phyloP scores from a whole-genome alignment of 2,797 vertebrate genomes.

The Tapera naevia region DNA sequence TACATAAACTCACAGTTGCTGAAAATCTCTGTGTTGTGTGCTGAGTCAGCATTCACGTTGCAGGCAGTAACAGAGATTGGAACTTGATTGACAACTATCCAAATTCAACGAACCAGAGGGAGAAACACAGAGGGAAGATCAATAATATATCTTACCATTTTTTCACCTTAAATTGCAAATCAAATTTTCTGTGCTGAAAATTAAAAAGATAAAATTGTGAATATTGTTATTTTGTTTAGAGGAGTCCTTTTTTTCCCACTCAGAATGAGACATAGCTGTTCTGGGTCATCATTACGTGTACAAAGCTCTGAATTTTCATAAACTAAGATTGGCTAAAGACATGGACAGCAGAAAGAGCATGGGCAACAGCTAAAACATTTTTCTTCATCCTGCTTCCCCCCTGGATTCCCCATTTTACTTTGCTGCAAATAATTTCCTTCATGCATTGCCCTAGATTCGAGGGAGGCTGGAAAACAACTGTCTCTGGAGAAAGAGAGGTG shows the following conservation, averaged over 20 bases:
- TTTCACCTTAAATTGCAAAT: conserved; percentile 76
- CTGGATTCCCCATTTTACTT: neutral
- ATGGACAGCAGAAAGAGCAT: neutral
- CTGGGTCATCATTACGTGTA: neutral
- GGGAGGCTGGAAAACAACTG: neutral
- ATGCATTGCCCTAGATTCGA: rapidly evolving
- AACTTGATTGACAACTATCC: neutral
- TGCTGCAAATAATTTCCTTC: neutral
- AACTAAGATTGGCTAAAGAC: neutral
- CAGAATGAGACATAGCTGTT: neutral
- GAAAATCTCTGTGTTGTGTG: neutral
- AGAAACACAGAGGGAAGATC: neutral
- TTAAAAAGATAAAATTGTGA: neutral
- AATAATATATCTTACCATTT: conserved; percentile 75
- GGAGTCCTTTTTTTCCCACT: neutral
- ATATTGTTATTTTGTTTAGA: neutral
- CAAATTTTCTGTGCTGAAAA: conserved; percentile 78
- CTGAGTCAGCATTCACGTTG: neutral
- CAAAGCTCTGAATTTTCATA: neutral
- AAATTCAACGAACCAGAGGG: neutral
- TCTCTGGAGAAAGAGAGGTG: neutral
- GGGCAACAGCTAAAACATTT: neutral
- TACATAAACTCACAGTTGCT: rapidly evolving
- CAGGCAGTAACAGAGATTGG: neutral
- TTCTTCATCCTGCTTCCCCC: neutral